Conservation (phyloP, 1,140 invertebrate species). For the Brachionus rubens region DNA sequence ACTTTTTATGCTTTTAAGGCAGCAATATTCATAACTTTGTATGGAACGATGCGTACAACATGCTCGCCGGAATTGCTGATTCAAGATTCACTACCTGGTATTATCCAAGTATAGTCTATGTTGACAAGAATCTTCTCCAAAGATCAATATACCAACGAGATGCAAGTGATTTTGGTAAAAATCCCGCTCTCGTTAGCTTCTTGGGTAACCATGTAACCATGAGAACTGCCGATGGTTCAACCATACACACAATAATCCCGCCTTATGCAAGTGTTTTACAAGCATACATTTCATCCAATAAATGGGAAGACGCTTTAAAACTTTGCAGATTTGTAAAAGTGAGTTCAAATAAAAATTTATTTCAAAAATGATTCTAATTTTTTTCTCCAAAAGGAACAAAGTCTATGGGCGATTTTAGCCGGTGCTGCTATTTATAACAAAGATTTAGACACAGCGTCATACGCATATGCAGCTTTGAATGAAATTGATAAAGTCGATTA, state of each 20-base stretch:
- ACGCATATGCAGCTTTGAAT: slow-evolving; percentile 84
- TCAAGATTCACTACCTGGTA: slow-evolving; percentile 77
- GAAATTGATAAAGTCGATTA: slow-evolving; percentile 84
- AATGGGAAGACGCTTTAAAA: slow-evolving; percentile 73
- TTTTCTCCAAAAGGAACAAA: slow-evolving; percentile 66
- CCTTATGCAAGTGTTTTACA: slow-evolving; percentile 69
- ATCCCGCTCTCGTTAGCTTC: slow-evolving; percentile 73
- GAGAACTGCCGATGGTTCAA: slow-evolving; percentile 69
- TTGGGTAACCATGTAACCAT: slow-evolving; percentile 74
- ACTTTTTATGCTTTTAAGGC: background rate
- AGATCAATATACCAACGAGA: slow-evolving; percentile 68
- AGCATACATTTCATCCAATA: slow-evolving; percentile 65
- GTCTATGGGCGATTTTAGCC: slow-evolving; percentile 83
- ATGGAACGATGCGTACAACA: slow-evolving; percentile 79
- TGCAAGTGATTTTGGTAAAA: slow-evolving; percentile 72
- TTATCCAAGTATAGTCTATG: slow-evolving; percentile 72
- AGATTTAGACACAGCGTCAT: slow-evolving; percentile 78
- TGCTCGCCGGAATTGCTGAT: slow-evolving; percentile 78
- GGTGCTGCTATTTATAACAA: slow-evolving; percentile 75
- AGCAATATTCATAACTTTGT: slow-evolving; percentile 72
- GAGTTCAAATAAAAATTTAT: slow-evolving; percentile 50
- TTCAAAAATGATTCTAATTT: background rate
- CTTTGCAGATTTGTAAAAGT: slow-evolving; percentile 75
- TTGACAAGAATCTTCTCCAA: slow-evolving; percentile 71
- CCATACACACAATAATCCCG: slow-evolving; percentile 67